Evolutionary conservation across 2,888 invertebrate species (phyloP).

Genomic region (Apamea anceps): DNA sequence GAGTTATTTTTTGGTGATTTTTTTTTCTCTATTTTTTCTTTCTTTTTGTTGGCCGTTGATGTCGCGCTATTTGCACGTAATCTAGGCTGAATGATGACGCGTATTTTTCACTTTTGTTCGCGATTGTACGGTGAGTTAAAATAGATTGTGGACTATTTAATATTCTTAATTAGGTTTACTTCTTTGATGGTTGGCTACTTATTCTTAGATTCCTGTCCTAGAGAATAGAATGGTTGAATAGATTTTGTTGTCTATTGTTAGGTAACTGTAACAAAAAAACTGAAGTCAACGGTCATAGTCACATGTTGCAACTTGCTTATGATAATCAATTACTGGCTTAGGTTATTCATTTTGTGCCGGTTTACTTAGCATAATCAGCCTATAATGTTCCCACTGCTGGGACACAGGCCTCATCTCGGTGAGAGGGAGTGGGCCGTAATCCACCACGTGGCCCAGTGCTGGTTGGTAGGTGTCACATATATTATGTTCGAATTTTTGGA

Average conservation of each 20-base stretch:
- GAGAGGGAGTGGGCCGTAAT: neutral
- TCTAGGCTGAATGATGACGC: conserved; percentile 67
- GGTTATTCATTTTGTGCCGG: no score
- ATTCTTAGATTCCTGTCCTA: conserved; percentile 38
- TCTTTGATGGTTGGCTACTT: conserved; percentile 42
- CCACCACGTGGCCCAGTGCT: neutral
- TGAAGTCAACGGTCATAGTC: conserved; percentile 13
- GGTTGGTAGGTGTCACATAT: neutral
- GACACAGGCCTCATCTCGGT: neutral
- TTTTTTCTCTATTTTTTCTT: conserved; percentile 59
- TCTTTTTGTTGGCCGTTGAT: conserved; percentile 50
- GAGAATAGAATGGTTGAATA: neutral
- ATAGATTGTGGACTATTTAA: conserved; percentile 50
- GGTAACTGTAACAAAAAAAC: neutral
- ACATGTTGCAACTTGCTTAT: neutral
- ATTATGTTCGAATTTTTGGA: no score
- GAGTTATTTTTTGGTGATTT: conserved; percentile 76
- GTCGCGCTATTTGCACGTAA: conserved; percentile 74
- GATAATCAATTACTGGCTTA: neutral
- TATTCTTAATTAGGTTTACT: conserved; percentile 61
- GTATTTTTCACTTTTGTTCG: conserved; percentile 62
- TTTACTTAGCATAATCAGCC: neutral
- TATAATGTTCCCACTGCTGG: neutral
- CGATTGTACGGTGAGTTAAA: conserved; percentile 56
- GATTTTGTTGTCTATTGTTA: neutral